Evolutionary conservation across 2,797 vertebrate species (phyloP).

Genomic region (Mus minutoides): DNA sequence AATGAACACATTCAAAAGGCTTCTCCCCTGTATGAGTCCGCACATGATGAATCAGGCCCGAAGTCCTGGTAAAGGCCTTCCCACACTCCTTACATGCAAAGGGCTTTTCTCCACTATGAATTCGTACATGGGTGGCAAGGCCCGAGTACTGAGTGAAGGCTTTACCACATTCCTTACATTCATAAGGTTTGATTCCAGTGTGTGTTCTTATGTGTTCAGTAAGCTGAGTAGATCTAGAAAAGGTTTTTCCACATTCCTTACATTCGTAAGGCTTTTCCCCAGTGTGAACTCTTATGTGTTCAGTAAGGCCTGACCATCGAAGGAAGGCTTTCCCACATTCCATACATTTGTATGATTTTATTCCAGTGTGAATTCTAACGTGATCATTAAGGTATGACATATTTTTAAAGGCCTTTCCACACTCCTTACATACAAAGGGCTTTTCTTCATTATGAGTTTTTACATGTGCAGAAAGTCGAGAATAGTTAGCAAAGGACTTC

Average conservation of each 20-base stretch:
- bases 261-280: slow-evolving; percentile 70
- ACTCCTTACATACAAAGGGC: slow-evolving; percentile 59
- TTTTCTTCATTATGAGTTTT: slow-evolving; percentile 64
- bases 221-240: slow-evolving; percentile 60
- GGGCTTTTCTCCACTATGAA: slow-evolving; percentile 67
- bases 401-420: slow-evolving; percentile 65
- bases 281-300: slow-evolving; percentile 64
- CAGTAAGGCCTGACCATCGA: slow-evolving; percentile 63
- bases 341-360: slow-evolving; percentile 64
- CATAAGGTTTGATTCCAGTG: slow-evolving; percentile 66
- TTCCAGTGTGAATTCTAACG: slow-evolving; percentile 59
- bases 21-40: slow-evolving; percentile 70
- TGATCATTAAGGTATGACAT: slow-evolving; percentile 62
- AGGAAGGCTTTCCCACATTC: slow-evolving; percentile 70
- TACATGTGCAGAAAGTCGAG: slow-evolving; percentile 57
- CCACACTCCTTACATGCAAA: slow-evolving; percentile 66
- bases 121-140: slow-evolving; percentile 55
- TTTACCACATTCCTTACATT: slow-evolving; percentile 67
- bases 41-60: slow-evolving; percentile 56
- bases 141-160: slow-evolving; percentile 62
- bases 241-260: slow-evolving; percentile 65
- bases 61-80: slow-evolving; percentile 63
- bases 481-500: slow-evolving; percentile 53
- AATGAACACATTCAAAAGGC: slow-evolving; percentile 59
- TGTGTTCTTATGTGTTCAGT: slow-evolving; percentile 60